Base-by-base conservation (phyloP, 1,140 invertebrate genomes). In the Aphelenchoides avenae region DNA sequence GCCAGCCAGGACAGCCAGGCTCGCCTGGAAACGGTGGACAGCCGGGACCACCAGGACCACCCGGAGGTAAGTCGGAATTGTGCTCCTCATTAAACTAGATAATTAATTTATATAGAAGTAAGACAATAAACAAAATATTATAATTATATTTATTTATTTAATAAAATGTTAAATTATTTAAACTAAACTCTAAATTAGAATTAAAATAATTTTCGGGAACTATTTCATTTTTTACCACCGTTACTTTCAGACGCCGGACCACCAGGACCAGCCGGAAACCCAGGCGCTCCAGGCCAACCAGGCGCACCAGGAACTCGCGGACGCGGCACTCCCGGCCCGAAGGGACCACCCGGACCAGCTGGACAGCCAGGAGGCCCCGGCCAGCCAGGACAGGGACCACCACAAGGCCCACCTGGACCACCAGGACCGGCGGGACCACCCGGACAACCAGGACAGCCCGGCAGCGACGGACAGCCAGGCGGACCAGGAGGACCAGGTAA, bases 1-100 rank as follows among this genome's bases (percentile, higher is more conserved):
- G 61, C 30, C 20, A 67, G 27, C 60, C 61, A n/a, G 61, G 61
- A 26, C 56, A 64, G 33, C 61, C 50, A 36, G 61, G 61, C 64
- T 31, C 51, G 20, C 39, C 60, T 40, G 59, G 53, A 1, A 29
- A 62, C 26, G 46, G 43, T 20, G 56, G 54, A 26, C 36, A 30
- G 3, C 43, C 37, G 31, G 56, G 56, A 3, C 29, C 39, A 1
- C 48, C 53, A 5, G 53, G 48, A 4, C 26, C 47, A 9, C n/a
- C n/a, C n/a, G n/a, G n/a, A n/a, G n/a, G n/a, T 36, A 11, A 36
- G n/a, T n/a, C 34, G n/a, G n/a, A 36, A 36, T 11, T 36, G 34
- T n/a, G 34, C 34, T n/a, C n/a, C n/a, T n/a, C n/a, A n/a, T n/a
- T n/a, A n/a, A n/a, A n/a, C n/a, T n/a, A n/a, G n/a, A n/a, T n/a